Evolutionary conservation across 2,797 vertebrate species (phyloP).

Genomic region (Smutsia temminckii): DNA sequence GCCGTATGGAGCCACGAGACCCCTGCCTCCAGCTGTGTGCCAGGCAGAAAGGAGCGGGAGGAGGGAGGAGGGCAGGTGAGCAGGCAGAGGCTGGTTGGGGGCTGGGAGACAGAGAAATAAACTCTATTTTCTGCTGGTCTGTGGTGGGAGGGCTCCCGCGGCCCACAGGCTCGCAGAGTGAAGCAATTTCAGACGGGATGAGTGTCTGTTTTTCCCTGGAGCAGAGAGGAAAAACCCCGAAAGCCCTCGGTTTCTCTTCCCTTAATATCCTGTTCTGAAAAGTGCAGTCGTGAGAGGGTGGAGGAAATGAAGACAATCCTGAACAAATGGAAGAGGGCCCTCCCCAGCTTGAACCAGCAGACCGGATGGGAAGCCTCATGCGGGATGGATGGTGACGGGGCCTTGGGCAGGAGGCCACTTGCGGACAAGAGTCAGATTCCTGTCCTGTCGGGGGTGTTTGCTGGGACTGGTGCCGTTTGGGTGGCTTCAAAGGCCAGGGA

Average conservation of each 20-base stretch:
- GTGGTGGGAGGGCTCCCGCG: conserved; percentile 84
- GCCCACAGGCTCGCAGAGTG: conserved; percentile 82
- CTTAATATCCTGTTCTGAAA: conserved; percentile 85
- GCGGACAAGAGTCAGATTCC: not conserved
- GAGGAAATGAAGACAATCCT: conserved; percentile 69
- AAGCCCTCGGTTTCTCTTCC: conserved; percentile 81
- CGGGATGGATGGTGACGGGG: not conserved
- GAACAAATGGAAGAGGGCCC: conserved; percentile 54
- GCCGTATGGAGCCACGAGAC: conserved; percentile 75
- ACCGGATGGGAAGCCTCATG: not conserved
- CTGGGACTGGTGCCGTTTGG: not conserved
- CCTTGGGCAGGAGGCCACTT: not conserved
- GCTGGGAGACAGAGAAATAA: conserved; percentile 79
- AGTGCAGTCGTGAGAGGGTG: conserved; percentile 73
- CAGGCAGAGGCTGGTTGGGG: conserved; percentile 26
- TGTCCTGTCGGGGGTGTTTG: not conserved
- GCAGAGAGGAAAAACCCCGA: conserved; percentile 83
- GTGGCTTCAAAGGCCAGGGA: not conserved
- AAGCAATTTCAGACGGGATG: conserved; percentile 87
- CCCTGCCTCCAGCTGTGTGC: not conserved
- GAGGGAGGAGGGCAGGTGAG: not conserved
- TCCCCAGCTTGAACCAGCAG: conserved; percentile 55
- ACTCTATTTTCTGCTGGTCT: conserved; percentile 87
- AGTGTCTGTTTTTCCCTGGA: conserved; percentile 86
- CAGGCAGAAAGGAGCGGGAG: conserved; percentile 17